phyloP scores from a whole-genome alignment of 2,797 vertebrate genomes.

The Hydrolagus colliei region DNA sequence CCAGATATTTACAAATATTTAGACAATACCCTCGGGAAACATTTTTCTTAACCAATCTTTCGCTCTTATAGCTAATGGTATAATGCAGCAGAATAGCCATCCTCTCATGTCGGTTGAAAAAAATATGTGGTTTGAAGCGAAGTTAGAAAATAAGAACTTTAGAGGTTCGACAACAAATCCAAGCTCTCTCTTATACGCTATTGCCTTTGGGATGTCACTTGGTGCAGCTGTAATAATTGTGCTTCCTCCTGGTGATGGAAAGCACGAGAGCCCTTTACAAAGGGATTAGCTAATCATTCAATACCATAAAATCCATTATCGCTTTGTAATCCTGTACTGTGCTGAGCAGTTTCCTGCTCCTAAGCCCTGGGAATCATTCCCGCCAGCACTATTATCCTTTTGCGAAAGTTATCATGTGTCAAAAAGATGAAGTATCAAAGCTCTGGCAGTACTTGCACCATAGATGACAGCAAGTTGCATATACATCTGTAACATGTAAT shows the following conservation, averaged over 20 bases:
- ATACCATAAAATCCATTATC: neutral
- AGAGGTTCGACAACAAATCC: neutral
- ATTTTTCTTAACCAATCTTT: neutral
- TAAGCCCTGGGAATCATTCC: neutral
- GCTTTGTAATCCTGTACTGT: neutral
- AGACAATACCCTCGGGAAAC: neutral
- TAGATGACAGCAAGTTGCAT: too few relatives aligned
- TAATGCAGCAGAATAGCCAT: neutral
- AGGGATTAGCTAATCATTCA: neutral
- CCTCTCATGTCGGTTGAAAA: neutral
- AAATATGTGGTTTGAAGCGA: neutral
- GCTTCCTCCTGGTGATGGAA: neutral
- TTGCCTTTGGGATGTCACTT: neutral
- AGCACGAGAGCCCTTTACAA: neutral
- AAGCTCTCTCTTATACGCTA: neutral
- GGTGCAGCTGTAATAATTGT: neutral
- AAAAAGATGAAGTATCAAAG: neutral
- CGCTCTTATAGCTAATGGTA: neutral
- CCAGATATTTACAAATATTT: slow-evolving; percentile 1
- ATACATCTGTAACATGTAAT: too few relatives aligned
- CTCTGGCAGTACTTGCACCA: neutral
- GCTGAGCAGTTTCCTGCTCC: neutral
- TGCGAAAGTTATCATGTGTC: neutral
- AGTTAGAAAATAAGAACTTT: neutral
- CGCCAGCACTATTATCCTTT: neutral